These are phyloP conservation scores for Ranitomeya variabilis DNA, from an alignment of 2,113 vertebrate species.

Conservation along the genomic window DNA sequence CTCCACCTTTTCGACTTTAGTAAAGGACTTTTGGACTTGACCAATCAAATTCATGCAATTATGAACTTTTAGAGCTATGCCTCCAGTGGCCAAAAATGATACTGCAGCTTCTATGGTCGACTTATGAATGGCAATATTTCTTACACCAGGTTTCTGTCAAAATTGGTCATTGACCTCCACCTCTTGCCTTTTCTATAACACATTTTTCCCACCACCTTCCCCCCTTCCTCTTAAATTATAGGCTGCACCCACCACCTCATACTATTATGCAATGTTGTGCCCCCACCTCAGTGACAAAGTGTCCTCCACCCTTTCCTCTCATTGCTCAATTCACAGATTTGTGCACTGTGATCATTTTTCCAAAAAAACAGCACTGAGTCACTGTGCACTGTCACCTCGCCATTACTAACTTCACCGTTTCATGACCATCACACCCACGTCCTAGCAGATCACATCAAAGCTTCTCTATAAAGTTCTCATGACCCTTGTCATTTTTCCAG, in stretches of 20 bases:
- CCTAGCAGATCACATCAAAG: background rate
- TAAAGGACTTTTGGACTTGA: conserved; percentile 15
- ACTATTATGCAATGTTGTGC: background rate
- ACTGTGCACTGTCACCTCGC: background rate
- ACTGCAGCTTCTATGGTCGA: background rate
- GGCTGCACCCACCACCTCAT: background rate
- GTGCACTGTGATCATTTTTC: background rate
- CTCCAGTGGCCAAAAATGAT: background rate
- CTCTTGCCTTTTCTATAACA: background rate
- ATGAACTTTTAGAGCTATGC: background rate
- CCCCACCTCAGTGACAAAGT: background rate
- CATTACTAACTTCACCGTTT: background rate
- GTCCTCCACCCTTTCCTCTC: background rate
- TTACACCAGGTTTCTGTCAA: background rate
- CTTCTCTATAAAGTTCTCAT: background rate
- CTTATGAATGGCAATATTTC: no score
- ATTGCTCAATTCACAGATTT: conserved; percentile 13
- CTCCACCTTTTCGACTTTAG: background rate
- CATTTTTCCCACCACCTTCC: background rate
- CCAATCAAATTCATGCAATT: no score
- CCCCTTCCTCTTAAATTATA: background rate
- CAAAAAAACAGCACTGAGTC: background rate
- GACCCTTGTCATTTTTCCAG: background rate
- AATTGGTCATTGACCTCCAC: background rate
- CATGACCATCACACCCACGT: background rate